A percentile compares a stretch with the other conserved stretches of the same genome.
Evolutionary conservation across 2,113 vertebrate species (phyloP).

Genomic region (Mastomys coucha): DNA sequence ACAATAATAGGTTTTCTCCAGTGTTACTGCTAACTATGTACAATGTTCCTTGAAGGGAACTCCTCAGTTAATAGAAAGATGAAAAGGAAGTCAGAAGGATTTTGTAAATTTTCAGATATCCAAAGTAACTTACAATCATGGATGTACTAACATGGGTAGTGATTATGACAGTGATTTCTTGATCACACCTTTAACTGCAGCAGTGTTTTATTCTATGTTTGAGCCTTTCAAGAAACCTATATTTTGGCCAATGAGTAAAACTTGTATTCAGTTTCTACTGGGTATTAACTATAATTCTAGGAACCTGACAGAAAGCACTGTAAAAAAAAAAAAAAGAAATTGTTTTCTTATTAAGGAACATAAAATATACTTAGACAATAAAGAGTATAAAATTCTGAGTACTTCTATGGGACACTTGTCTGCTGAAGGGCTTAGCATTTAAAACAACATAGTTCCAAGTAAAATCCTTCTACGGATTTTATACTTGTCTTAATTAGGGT

Average conservation of each 20-base stretch:
- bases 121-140: not conserved
- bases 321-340: not conserved
- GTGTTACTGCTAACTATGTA: not conserved
- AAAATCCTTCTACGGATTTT: conserved; percentile 7
- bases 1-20: not conserved
- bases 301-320: not conserved
- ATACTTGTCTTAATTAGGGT: no score
- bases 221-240: not conserved
- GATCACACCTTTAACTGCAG: not conserved
- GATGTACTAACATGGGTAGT: not conserved
- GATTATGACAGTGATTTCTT: not conserved
- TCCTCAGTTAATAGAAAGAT: conserved; percentile 7
- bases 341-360: conserved; percentile 42
- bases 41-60: not conserved
- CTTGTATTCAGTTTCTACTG: not conserved
- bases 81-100: not conserved
- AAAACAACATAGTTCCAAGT: not conserved
- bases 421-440: not conserved
- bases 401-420: not conserved
- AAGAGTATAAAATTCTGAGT: not conserved
- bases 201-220: not conserved
- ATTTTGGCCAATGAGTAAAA: not conserved
- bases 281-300: not conserved
- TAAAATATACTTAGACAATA: not conserved
- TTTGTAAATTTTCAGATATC: not conserved